phyloP scores from a whole-genome alignment of 2,888 invertebrate genomes.

The Dichetophora obliterata region DNA sequence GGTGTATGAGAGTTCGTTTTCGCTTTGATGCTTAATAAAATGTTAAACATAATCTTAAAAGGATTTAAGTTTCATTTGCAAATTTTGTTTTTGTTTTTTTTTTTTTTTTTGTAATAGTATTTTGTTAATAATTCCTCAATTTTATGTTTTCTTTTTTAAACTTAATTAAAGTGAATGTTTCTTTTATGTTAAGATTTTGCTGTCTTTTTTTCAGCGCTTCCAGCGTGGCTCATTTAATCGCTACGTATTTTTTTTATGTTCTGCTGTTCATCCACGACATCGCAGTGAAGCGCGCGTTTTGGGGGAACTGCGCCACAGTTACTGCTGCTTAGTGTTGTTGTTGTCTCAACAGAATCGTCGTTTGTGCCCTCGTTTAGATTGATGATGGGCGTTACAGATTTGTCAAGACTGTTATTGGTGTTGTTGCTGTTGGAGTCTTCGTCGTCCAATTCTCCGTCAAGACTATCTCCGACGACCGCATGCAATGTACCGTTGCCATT shows the following conservation, averaged over 20 bases:
- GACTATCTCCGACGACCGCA: slow-evolving; percentile 45
- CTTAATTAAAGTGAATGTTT: slow-evolving; percentile 43
- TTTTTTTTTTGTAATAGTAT: not conserved
- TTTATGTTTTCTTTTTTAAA: slow-evolving; percentile 14
- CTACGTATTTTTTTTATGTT: slow-evolving; percentile 68
- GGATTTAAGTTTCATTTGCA: slow-evolving; percentile 25
- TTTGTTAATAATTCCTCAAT: slow-evolving; percentile 23
- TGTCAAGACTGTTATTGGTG: slow-evolving; percentile 54
- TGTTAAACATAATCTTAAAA: slow-evolving; percentile 28
- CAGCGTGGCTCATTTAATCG: slow-evolving; percentile 58
- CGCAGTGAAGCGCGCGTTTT: slow-evolving; percentile 58
- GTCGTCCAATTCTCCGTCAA: slow-evolving; percentile 50
- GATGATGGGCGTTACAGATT: slow-evolving; percentile 44
- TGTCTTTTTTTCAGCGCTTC: slow-evolving; percentile 41
- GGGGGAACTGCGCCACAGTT: slow-evolving; percentile 50
- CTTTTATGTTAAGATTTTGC: slow-evolving; percentile 27
- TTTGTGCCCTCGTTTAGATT: slow-evolving; percentile 47
- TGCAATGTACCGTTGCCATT: slow-evolving; percentile 60
- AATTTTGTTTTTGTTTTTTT: no score
- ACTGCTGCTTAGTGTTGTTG: slow-evolving; percentile 48
- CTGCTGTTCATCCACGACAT: slow-evolving; percentile 55
- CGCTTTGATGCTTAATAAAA: slow-evolving; percentile 27
- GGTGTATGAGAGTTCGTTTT: not conserved
- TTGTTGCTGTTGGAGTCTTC: slow-evolving; percentile 52
- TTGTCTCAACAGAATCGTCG: slow-evolving; percentile 42